Base-by-base conservation (phyloP, 2,888 invertebrate species). In the Eupithecia abbreviata region DNA sequence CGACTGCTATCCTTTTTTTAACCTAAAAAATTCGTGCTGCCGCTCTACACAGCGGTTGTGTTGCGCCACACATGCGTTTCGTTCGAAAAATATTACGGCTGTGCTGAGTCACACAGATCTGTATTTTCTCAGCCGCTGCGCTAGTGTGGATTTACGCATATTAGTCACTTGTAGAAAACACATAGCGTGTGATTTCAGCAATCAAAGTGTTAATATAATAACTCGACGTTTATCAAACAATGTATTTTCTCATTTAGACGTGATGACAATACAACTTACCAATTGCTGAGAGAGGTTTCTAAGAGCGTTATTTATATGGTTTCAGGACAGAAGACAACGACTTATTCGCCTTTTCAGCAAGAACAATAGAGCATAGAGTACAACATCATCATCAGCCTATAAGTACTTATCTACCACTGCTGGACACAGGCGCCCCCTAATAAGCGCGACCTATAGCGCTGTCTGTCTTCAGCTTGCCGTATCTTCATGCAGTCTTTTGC, bases 261-360 rank as follows among this genome's bases (percentile, higher is more conserved):
- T 51, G n/a, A 51, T 15, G 51, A 15, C 51, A 49, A 51, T 6
- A 51, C 15, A 51, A 51, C 51, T 51, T n/a, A n/a, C 5, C n/a
- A 51, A 51, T 51, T 58, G 9, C 55, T n/a, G 55, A 30, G 30
- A 9, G 9, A 30, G 30, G 18, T 62, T 10, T 62, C 10, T 62
- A 30, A 62, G 10, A 4, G 10, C 0, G 0, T 30, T 62, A 12
- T 74, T 72, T 18, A 7, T 13, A 68, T 69, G 73, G 73, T 76
- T 76, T 73, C 76, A 76, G 76, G 51, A 41, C 70, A 73, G 55
- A 66, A 67, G 41, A 55, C 76, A 41, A 67, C 67, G 5, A 68
- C n/a, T 65, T 68, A 4, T 30, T 30, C 62, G 18, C 62, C 62
- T 30, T 30, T 62, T 10, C 62, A 30, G 30, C 30, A 18, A 62